phyloP scores from a whole-genome alignment of 2,113 vertebrate species.

The Stercorarius parasiticus region DNA sequence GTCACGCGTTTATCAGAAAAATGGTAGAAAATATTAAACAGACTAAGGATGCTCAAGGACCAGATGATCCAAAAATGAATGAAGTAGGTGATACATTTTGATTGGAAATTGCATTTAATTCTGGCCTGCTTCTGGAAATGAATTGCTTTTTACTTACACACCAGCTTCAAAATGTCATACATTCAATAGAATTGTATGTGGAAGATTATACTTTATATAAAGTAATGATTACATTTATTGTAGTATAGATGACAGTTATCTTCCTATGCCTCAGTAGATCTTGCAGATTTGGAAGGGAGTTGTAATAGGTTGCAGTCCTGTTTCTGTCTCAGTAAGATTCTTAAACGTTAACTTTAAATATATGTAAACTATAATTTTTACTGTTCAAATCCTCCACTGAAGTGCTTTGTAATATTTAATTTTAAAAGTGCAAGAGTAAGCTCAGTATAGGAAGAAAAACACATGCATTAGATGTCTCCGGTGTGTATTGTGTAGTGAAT shows the following conservation, averaged over 20 bases:
- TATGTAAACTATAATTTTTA: not conserved
- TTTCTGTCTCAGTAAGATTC: not conserved
- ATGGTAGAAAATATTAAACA: constrained; percentile 99
- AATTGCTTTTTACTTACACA: not conserved
- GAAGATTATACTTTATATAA: not conserved
- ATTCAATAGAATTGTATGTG: not conserved
- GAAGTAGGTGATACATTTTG: constrained; percentile 80
- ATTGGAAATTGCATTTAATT: not conserved
- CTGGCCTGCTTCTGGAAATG: not conserved
- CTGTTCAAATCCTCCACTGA: not conserved
- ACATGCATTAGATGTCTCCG: not conserved
- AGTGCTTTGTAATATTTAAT: not conserved
- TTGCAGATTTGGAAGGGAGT: not conserved
- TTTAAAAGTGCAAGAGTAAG: not conserved
- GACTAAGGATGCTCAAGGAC: constrained; percentile 94
- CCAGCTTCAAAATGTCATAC: not conserved
- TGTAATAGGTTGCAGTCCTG: not conserved
- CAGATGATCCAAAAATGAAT: constrained; percentile 93
- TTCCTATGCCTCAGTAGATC: not conserved
- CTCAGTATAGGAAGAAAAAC: not conserved
- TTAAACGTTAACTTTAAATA: not conserved
- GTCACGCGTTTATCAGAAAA: constrained; percentile 97
- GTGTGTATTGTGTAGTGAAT: not conserved
- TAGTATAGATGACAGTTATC: not conserved
- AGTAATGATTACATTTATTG: not conserved